Evolutionary conservation across 2,797 vertebrate genomes (phyloP).

Genomic region (Natrix natrix): DNA sequence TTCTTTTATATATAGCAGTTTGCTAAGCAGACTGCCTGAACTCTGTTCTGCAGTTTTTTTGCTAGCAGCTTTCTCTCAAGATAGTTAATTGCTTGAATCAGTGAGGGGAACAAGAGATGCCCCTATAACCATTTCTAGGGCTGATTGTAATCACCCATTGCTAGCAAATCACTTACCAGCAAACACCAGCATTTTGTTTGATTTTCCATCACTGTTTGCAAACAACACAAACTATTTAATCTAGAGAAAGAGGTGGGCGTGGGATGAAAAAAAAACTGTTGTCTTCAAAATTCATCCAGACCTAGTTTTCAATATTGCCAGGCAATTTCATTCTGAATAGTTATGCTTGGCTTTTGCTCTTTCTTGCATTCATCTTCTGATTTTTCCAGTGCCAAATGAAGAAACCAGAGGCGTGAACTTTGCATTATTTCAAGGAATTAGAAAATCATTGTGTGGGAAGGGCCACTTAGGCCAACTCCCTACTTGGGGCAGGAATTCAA

Average conservation of each 20-base stretch:
- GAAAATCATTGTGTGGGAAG: neutral
- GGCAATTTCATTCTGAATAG: neutral
- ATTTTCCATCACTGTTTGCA: neutral
- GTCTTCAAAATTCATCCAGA: neutral
- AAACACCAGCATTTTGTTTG: neutral
- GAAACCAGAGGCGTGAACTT: neutral
- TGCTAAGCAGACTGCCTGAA: neutral
- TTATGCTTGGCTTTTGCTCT: neutral
- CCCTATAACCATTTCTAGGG: neutral
- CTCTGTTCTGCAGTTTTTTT: neutral
- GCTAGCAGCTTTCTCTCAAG: neutral
- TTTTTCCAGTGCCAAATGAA: neutral
- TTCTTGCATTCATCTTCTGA: neutral
- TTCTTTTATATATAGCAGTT: neutral
- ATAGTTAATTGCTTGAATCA: neutral
- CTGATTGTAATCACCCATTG: neutral
- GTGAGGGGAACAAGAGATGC: neutral
- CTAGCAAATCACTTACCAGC: neutral
- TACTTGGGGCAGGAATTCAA: neutral
- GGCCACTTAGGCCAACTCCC: neutral
- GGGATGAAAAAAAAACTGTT: no score
- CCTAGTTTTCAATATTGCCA: neutral
- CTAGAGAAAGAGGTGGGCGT: neutral
- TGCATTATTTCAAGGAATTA: neutral
- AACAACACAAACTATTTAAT: neutral